Percentiles rank a stretch among this genome's conserved stretches.
These are phyloP conservation scores for Phoeniculus purpureus DNA, from an alignment of 2,797 vertebrate species.

Conservation along the genomic window DNA sequence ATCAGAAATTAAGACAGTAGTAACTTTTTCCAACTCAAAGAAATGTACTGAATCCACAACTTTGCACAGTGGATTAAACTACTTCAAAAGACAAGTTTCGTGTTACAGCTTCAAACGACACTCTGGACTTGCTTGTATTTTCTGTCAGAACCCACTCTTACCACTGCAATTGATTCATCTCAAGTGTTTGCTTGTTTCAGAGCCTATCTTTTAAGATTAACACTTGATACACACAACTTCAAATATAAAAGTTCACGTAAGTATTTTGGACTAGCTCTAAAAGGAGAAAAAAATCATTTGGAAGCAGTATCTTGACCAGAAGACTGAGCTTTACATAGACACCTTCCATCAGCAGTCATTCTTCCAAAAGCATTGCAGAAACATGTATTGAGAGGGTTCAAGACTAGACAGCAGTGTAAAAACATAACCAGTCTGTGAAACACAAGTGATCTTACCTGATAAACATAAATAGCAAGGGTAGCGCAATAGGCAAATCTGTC, in stretches of 20 bases:
- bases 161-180: neutral
- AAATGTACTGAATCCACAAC: neutral
- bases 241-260: neutral
- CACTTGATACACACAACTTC: neutral
- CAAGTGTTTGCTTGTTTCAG: neutral
- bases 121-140: neutral
- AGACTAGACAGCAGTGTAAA: neutral
- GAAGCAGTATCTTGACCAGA: neutral
- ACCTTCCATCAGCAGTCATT: neutral
- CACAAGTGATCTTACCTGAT: slow-evolving; percentile 83
- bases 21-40: neutral
- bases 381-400: neutral
- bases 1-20: neutral
- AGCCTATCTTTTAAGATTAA: neutral
- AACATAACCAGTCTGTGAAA: neutral
- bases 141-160: neutral
- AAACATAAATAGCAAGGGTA: slow-evolving; percentile 94
- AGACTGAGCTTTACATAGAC: neutral
- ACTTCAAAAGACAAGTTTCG: neutral
- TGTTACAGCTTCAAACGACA: neutral
- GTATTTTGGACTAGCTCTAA: neutral
- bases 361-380: neutral
- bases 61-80: neutral
- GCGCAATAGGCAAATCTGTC: slow-evolving; percentile 97
- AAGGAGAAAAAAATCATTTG: neutral